phyloP scores from a whole-genome alignment of 2,888 invertebrate genomes.

The Nephrotoma guestfalica region DNA sequence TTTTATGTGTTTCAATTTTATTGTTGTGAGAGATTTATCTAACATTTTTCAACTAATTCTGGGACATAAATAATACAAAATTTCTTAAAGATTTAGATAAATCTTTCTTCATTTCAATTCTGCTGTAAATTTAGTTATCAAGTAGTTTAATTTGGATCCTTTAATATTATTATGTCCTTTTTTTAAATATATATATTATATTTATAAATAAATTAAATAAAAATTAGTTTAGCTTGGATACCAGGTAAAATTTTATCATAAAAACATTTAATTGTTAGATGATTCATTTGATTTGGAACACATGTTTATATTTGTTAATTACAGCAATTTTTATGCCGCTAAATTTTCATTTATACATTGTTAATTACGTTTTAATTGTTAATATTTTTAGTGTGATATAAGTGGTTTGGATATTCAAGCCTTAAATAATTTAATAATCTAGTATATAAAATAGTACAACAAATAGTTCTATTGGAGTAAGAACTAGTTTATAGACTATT shows the following conservation, averaged over 20 bases:
- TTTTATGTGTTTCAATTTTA: neutral
- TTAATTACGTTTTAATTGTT: neutral
- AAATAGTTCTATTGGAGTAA: too few relatives aligned
- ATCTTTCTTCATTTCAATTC: neutral
- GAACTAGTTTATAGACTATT: too few relatives aligned
- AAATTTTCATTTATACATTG: neutral
- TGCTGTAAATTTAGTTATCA: neutral
- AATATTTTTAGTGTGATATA: neutral
- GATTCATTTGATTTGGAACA: neutral
- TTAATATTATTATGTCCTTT: neutral
- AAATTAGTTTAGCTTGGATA: neutral
- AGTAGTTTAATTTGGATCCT: neutral
- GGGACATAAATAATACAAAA: neutral
- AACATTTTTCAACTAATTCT: neutral
- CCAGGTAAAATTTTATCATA: neutral
- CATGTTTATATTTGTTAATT: neutral
- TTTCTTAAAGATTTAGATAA: neutral
- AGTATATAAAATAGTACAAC: neutral
- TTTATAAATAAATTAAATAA: neutral
- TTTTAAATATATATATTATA: neutral
- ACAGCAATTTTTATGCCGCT: neutral
- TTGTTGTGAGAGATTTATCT: neutral
- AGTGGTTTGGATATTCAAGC: neutral
- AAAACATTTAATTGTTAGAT: neutral
- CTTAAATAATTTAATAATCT: neutral